phyloP scores from a whole-genome alignment of 2,113 vertebrate genomes.

The Zosterops borbonicus region DNA sequence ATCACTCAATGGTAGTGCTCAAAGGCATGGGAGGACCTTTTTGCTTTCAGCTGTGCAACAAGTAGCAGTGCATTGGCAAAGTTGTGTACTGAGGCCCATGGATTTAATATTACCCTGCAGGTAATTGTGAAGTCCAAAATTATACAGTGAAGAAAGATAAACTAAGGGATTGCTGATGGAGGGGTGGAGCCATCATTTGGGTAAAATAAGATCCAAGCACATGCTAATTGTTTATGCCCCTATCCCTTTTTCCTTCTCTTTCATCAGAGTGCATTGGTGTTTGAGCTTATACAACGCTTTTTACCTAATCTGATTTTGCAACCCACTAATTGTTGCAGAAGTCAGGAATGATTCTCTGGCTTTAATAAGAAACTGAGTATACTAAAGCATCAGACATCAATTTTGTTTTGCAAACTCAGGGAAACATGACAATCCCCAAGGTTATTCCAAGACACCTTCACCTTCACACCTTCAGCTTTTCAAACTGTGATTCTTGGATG shows the following conservation, averaged over 20 bases:
- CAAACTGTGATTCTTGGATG: not conserved
- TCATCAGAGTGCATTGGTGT: not conserved
- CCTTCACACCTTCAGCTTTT: not conserved
- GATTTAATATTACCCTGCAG: not conserved
- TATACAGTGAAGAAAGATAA: not conserved
- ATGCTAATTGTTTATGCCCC: not conserved
- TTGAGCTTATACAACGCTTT: not conserved
- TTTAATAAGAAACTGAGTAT: not conserved
- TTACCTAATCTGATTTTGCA: not conserved
- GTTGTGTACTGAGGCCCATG: not conserved
- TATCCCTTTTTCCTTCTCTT: not conserved
- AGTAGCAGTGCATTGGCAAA: not conserved
- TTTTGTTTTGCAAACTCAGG: not conserved
- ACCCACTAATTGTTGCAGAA: not conserved
- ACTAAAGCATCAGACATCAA: not conserved
- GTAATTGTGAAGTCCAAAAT: not conserved
- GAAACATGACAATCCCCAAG: not conserved
- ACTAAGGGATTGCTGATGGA: not conserved
- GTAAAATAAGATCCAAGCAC: not conserved
- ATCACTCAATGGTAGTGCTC: not conserved
- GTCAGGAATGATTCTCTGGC: not conserved
- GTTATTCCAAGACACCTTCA: not conserved
- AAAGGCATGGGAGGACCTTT: not conserved
- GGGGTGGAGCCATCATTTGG: not conserved
- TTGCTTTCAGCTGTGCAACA: not conserved